Conservation (phyloP, 1,140 invertebrate species). For the Subanguina moxae region DNA sequence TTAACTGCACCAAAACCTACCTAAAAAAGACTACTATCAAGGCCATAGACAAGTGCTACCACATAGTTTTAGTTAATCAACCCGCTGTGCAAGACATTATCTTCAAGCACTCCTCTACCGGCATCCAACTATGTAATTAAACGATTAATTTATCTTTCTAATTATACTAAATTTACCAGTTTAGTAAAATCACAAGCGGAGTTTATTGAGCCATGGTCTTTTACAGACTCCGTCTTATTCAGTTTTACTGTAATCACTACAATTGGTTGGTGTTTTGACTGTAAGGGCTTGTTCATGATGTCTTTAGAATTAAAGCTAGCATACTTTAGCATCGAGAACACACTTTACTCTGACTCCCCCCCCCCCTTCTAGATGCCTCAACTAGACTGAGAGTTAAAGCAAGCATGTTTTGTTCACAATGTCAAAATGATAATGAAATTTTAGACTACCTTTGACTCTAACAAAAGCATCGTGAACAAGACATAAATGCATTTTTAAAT, state of each 20-base stretch:
- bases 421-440: too few relatives aligned
- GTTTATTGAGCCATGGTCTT: constrained; percentile 45
- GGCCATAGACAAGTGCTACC: constrained; percentile 35
- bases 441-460: too few relatives aligned
- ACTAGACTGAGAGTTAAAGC: too few relatives aligned
- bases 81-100: constrained; percentile 22
- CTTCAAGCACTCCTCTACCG: constrained; percentile 24
- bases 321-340: too few relatives aligned
- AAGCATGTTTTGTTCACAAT: too few relatives aligned
- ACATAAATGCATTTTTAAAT: too few relatives aligned
- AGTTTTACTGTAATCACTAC: constrained; percentile 47
- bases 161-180: constrained; percentile 1
- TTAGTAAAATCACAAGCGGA: constrained; percentile 20
- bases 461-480: too few relatives aligned
- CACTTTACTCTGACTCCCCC: too few relatives aligned
- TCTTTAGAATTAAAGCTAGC: too few relatives aligned
- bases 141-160: too few relatives aligned
- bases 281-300: too few relatives aligned
- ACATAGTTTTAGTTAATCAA: constrained; percentile 31
- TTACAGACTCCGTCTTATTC: constrained; percentile 43
- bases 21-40: constrained; percentile 25
- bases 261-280: constrained; percentile 35
- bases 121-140: constrained; percentile 34
- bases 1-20: constrained; percentile 18
- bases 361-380: too few relatives aligned